Conservation (phyloP, 2,113 vertebrate genomes). For the Physeter macrocephalus region DNA sequence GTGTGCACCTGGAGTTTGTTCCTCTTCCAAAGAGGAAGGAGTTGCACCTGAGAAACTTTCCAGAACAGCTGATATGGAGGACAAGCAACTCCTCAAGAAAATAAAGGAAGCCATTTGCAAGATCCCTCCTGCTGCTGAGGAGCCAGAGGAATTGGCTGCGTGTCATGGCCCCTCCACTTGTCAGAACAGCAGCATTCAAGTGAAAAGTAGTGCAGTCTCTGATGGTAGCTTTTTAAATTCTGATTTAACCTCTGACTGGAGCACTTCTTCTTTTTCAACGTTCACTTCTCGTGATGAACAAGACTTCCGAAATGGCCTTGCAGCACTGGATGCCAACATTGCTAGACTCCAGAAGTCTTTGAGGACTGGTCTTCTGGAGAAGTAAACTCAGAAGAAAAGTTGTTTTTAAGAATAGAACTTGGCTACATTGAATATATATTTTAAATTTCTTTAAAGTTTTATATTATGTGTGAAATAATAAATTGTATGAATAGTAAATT, state of each 20-base stretch:
- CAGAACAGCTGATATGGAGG: slow-evolving; percentile 24
- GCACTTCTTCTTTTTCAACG: slow-evolving; percentile 84
- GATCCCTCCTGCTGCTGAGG: background rate
- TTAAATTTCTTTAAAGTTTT: slow-evolving; percentile 46
- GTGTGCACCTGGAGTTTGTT: slow-evolving; percentile 27
- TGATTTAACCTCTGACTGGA: slow-evolving; percentile 86
- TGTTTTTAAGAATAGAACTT: slow-evolving; percentile 36
- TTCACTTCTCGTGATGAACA: slow-evolving; percentile 91
- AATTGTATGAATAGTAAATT: slow-evolving; percentile 49
- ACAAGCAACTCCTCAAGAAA: slow-evolving; percentile 61
- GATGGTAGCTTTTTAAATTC: slow-evolving; percentile 74
- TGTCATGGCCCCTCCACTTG: accelerated
- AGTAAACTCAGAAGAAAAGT: slow-evolving; percentile 62
- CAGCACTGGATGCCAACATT: slow-evolving; percentile 93
- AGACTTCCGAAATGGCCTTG: slow-evolving; percentile 90
- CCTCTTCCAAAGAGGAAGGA: slow-evolving; percentile 46
- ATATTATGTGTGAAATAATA: slow-evolving; percentile 61
- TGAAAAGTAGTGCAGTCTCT: slow-evolving; percentile 26
- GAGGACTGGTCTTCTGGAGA: slow-evolving; percentile 78
- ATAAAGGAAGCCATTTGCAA: slow-evolving; percentile 58
- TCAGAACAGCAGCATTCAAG: background rate
- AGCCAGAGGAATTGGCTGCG: background rate
- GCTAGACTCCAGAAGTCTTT: slow-evolving; percentile 90
- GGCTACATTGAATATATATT: background rate
- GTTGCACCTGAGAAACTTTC: background rate